These are phyloP conservation scores for Meliscaeva auricollis DNA, from an alignment of 2,888 invertebrate species.

Conservation along the genomic window DNA sequence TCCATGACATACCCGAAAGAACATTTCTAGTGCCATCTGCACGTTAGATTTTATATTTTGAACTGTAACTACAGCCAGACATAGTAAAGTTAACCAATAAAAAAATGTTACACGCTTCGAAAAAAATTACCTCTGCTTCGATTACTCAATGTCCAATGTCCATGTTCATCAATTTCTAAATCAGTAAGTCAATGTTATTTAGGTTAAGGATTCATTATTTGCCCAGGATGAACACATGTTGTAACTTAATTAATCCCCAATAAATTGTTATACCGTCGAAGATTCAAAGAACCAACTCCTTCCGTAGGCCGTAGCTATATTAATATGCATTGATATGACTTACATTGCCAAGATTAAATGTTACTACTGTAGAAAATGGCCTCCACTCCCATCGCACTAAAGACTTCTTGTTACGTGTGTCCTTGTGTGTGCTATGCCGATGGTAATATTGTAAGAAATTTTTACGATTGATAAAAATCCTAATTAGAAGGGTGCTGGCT, in stretches of 20 bases:
- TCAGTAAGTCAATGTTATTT: neutral
- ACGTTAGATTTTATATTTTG: too few relatives aligned
- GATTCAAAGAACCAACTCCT: conserved; percentile 3
- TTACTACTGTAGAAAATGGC: conserved; percentile 35
- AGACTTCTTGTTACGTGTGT: neutral
- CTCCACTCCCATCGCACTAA: neutral
- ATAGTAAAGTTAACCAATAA: too few relatives aligned
- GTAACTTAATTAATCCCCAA: conserved; percentile 57
- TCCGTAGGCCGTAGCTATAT: neutral
- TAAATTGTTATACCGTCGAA: conserved; percentile 21
- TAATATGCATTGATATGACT: too few relatives aligned
- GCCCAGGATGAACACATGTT: neutral
- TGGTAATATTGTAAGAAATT: conserved; percentile 58
- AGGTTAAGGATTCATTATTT: neutral
- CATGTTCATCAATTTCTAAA: conserved; percentile 8
- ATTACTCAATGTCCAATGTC: too few relatives aligned
- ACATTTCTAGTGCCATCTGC: too few relatives aligned
- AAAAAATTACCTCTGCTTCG: too few relatives aligned
- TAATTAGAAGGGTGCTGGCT: conserved; percentile 67
- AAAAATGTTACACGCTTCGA: too few relatives aligned
- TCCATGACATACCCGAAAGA: too few relatives aligned
- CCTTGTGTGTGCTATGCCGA: conserved; percentile 10
- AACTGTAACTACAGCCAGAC: too few relatives aligned
- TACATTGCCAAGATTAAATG: conserved; percentile 32
- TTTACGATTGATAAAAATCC: conserved; percentile 75